Evolutionary conservation across 2,888 invertebrate genomes (phyloP).

Genomic region (Neoaliturus tenellus): DNA sequence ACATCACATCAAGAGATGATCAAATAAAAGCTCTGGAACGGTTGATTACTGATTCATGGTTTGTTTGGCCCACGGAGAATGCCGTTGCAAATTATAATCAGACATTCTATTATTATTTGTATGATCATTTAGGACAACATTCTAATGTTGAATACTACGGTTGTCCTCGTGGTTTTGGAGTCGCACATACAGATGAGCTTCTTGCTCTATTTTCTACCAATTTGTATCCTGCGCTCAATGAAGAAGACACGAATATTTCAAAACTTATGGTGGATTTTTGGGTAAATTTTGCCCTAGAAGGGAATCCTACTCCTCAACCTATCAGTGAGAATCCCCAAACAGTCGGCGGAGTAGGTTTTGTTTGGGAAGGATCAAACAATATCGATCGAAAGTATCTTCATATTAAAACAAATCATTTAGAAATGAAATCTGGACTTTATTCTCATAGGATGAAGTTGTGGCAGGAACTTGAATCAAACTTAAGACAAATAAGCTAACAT

Average conservation of each 20-base stretch:
- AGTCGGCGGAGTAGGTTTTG: neutral
- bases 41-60: constrained; percentile 18
- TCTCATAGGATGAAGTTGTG: constrained; percentile 1
- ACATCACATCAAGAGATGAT: neutral
- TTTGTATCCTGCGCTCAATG: neutral
- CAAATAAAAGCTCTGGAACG: neutral
- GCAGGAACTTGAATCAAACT: constrained; percentile 6
- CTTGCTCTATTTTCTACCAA: neutral
- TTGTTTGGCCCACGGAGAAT: constrained; percentile 18
- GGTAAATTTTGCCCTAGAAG: constrained; percentile 34
- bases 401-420: constrained; percentile 16
- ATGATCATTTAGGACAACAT: neutral
- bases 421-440: neutral
- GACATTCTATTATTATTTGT: constrained; percentile 15
- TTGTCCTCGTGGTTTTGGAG: neutral
- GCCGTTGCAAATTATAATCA: neutral
- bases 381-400: constrained; percentile 14
- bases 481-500: too few species aligned
- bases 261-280: constrained; percentile 33
- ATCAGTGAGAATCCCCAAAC: constrained; percentile 5
- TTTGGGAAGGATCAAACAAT: constrained; percentile 20
- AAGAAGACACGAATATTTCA: constrained; percentile 20
- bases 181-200: constrained; percentile 19
- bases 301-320: constrained; percentile 27
- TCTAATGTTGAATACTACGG: neutral